Conservation (phyloP, 2,888 invertebrate genomes). For the Incurvaria masculella region DNA sequence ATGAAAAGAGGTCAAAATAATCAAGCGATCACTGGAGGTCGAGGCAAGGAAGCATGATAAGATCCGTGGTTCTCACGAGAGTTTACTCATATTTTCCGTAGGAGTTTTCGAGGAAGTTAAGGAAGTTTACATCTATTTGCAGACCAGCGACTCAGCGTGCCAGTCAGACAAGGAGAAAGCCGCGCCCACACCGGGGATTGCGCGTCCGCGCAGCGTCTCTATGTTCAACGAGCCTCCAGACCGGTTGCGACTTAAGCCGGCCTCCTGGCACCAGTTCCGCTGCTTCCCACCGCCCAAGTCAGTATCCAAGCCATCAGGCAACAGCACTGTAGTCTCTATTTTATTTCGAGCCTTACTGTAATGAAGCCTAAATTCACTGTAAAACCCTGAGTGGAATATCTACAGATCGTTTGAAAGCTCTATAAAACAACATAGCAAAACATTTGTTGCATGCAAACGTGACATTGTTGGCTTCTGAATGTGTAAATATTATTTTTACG, state of each 20-base stretch:
- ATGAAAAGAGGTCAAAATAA: no score
- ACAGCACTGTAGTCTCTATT: no score
- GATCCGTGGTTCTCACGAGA: neutral
- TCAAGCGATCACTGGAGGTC: no score
- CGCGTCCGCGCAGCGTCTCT: constrained; percentile 46
- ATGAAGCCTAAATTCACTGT: no score
- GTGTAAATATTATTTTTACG: no score
- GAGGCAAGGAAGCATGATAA: neutral
- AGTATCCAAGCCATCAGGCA: no score
- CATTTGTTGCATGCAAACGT: no score
- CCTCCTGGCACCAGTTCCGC: constrained; percentile 51
- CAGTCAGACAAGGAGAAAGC: constrained; percentile 45
- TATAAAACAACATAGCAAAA: no score
- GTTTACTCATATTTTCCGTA: neutral
- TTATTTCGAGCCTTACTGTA: no score
- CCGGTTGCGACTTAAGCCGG: constrained; percentile 40
- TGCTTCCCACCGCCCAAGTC: constrained; percentile 49
- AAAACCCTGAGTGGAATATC: no score
- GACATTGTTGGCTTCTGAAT: no score
- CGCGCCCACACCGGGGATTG: constrained; percentile 28
- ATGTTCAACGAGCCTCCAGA: constrained; percentile 42
- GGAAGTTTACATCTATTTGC: constrained; percentile 16
- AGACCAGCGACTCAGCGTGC: constrained; percentile 50
- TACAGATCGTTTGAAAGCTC: no score
- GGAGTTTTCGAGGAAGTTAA: neutral